These are phyloP conservation scores for Coenobita brevimanus DNA, from an alignment of 1,140 invertebrate genomes.

Conservation along the genomic window DNA sequence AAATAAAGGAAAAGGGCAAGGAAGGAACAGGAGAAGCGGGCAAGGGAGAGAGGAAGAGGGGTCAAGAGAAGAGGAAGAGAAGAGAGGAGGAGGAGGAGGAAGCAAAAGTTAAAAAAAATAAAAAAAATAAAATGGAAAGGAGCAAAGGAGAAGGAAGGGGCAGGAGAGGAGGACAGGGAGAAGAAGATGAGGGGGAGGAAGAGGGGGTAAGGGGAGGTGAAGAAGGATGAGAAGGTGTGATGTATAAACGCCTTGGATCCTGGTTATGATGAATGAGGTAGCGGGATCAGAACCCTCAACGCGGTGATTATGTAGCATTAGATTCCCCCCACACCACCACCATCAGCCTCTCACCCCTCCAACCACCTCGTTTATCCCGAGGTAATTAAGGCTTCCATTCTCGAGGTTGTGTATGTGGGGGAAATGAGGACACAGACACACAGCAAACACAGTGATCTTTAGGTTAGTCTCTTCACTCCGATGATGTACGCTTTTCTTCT, in stretches of 20 bases:
- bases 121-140: neutral
- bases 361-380: slow-evolving; percentile 42
- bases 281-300: slow-evolving; percentile 50
- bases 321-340: neutral
- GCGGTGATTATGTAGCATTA: slow-evolving; percentile 58
- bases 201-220: neutral
- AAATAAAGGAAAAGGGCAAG: neutral
- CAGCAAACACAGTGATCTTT: slow-evolving; percentile 7
- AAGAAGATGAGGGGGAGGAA: neutral
- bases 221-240: neutral
- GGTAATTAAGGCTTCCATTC: slow-evolving; percentile 52
- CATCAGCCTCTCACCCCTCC: slow-evolving; percentile 18
- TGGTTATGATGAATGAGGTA: slow-evolving; percentile 59
- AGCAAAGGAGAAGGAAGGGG: no score
- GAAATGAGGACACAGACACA: slow-evolving; percentile 33
- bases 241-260: slow-evolving; percentile 32
- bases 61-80: no score
- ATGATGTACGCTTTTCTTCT: no score
- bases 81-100: neutral
- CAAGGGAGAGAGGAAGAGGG: no score
- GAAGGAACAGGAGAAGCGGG: neutral
- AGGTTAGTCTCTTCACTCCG: no score
- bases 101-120: neutral
- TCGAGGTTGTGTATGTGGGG: slow-evolving; percentile 18
- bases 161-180: neutral